phyloP scores from a whole-genome alignment of 2,888 invertebrate species.

The Phytoseiulus persimilis region DNA sequence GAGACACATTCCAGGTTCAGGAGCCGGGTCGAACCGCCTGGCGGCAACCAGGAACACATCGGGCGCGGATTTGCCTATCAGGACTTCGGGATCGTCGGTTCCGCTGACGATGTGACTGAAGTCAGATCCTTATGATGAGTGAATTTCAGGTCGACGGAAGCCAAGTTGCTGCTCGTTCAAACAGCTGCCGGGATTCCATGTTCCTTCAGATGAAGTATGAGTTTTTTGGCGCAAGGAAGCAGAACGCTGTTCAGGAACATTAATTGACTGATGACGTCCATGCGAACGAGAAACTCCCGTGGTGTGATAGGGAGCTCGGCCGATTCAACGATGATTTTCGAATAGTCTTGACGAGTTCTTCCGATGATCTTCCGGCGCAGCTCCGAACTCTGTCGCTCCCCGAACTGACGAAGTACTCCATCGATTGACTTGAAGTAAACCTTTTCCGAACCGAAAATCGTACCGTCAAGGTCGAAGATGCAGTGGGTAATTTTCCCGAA shows the following conservation, averaged over 20 bases:
- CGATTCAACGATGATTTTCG: neutral
- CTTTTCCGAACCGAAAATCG: conserved; percentile 55
- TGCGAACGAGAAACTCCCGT: too few relatives aligned
- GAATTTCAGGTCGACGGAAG: conserved; percentile 48
- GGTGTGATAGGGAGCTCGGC: too few relatives aligned
- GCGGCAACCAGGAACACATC: conserved; percentile 52
- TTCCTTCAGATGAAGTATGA: conserved; percentile 51
- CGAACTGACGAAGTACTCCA: neutral
- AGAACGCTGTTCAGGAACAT: too few relatives aligned
- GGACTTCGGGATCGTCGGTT: conserved; percentile 51
- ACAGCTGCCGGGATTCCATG: conserved; percentile 52
- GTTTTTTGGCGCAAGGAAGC: conserved; percentile 49
- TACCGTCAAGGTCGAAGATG: conserved; percentile 65
- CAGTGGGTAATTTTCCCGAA: conserved; percentile 62
- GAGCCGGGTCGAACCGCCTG: too few relatives aligned
- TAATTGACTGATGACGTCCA: conserved; percentile 43
- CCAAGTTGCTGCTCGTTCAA: conserved; percentile 51
- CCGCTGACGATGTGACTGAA: too few relatives aligned
- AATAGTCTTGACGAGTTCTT: neutral
- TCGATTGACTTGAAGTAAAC: neutral
- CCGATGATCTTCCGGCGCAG: neutral
- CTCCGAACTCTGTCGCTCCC: neutral
- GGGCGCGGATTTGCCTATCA: conserved; percentile 53
- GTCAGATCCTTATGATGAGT: conserved; percentile 28
- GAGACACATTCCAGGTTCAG: too few relatives aligned